phyloP scores from a whole-genome alignment of 2,888 invertebrate genomes.

The Gymnoscelis rufifasciata region DNA sequence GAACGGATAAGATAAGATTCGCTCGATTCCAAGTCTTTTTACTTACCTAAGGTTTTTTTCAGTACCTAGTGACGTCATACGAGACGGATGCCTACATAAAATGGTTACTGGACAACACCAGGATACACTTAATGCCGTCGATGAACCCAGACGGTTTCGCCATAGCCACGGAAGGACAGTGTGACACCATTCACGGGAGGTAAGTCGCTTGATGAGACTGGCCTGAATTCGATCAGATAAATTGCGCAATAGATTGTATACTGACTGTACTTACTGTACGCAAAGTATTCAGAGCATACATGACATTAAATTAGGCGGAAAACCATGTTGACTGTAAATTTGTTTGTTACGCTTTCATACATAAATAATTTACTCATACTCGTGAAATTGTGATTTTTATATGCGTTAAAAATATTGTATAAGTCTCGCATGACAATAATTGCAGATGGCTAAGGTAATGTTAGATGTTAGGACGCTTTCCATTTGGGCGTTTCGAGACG shows the following conservation, averaged over 20 bases:
- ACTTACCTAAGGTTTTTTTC: constrained; percentile 52
- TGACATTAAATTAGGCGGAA: no score
- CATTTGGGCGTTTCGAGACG: no score
- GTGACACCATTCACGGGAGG: constrained; percentile 93
- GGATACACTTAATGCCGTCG: constrained; percentile 97
- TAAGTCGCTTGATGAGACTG: constrained; percentile 44
- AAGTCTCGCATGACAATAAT: no score
- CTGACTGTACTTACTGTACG: background rate
- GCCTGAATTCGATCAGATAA: constrained; percentile 20
- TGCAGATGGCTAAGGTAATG: no score
- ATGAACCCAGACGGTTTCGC: constrained; percentile 99
- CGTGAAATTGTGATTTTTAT: no score
- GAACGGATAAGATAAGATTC: no score
- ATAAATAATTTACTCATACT: no score
- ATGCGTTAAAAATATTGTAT: no score
- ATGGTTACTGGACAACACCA: constrained; percentile 95
- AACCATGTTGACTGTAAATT: no score
- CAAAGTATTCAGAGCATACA: background rate
- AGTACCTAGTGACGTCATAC: constrained; percentile 91
- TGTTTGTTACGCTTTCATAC: no score
- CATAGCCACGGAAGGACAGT: constrained; percentile 92
- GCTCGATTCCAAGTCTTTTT: no score
- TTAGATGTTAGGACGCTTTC: no score
- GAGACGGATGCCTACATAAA: constrained; percentile 90
- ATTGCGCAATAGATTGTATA: background rate